phyloP scores from a whole-genome alignment of 2,113 vertebrate species.

The Odobenus rosmarus region DNA sequence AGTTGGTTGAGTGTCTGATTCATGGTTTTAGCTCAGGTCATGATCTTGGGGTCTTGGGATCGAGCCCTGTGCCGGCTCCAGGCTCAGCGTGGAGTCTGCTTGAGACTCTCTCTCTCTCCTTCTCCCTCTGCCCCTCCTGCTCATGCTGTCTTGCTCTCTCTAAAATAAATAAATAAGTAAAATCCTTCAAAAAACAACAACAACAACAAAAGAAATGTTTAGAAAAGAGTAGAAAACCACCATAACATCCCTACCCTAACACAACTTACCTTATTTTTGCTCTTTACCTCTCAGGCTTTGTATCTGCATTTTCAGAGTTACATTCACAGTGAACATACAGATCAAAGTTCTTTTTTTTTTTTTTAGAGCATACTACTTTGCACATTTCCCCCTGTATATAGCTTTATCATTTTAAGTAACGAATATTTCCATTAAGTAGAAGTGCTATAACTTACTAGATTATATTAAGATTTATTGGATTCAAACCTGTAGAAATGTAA shows the following conservation, averaged over 20 bases:
- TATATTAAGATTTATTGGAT: neutral
- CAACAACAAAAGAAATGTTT: neutral
- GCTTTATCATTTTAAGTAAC: neutral
- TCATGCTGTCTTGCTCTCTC: neutral
- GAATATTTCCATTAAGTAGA: neutral
- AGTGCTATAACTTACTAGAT: neutral
- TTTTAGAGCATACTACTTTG: neutral
- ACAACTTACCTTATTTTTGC: neutral
- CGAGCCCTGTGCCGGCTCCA: neutral
- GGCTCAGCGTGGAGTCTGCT: neutral
- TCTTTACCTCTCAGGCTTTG: neutral
- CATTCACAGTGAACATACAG: neutral
- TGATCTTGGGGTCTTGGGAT: neutral
- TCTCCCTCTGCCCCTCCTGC: neutral
- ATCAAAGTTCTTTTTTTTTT: neutral
- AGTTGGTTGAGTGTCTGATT: neutral
- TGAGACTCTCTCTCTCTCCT: neutral
- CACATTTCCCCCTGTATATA: neutral
- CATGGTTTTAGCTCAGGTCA: neutral
- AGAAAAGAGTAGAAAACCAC: neutral
- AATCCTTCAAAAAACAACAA: neutral
- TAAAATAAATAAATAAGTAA: neutral
- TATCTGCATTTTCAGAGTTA: neutral
- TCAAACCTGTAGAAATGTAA: neutral
- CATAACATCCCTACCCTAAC: neutral